Evolutionary conservation across 2,113 vertebrate genomes (phyloP).

Genomic region (Sander lucioperca): DNA sequence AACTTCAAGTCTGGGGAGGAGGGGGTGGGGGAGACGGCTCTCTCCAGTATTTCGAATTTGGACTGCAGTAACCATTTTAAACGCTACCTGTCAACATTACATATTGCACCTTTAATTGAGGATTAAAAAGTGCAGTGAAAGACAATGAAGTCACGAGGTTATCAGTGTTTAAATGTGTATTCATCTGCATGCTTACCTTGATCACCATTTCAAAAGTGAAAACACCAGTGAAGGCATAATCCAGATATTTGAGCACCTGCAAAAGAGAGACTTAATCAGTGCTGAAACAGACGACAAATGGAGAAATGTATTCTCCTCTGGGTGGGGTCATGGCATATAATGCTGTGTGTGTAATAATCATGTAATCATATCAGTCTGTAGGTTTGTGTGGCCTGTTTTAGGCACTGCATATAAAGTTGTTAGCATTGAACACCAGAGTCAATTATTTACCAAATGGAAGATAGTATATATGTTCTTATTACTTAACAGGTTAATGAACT

Average conservation of each 20-base stretch:
- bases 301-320: neutral
- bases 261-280: slow-evolving; percentile 34
- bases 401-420: neutral
- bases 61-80: no score
- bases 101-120: neutral
- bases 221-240: slow-evolving; percentile 97
- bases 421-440: neutral
- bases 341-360: neutral
- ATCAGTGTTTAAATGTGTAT: neutral
- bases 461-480: neutral
- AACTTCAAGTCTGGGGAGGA: no score
- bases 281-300: neutral
- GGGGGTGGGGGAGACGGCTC: no score
- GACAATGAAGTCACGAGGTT: neutral
- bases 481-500: neutral
- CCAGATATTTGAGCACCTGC: slow-evolving; percentile 96
- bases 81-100: no score
- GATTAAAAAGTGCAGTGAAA: neutral
- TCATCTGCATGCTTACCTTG: slow-evolving; percentile 86
- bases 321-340: neutral
- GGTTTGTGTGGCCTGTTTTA: neutral
- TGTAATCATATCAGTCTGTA: no score
- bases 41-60: no score
- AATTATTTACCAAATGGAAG: neutral
- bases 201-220: slow-evolving; percentile 99